Base-by-base conservation (phyloP, 2,113 vertebrate species). In the Pogona vitticeps region DNA sequence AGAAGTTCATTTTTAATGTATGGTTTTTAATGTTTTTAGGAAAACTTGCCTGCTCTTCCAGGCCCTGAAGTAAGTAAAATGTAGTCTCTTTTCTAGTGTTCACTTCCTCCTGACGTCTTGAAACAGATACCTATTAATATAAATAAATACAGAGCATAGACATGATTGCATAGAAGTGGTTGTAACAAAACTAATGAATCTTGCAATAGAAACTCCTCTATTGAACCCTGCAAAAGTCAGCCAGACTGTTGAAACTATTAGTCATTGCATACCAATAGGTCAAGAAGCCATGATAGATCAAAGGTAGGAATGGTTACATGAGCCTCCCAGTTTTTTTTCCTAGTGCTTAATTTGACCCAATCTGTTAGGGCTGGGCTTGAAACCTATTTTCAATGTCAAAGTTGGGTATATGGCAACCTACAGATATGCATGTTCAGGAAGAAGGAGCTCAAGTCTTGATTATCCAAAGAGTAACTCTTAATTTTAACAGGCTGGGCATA, bases 31-130 rank as follows among this genome's bases (percentile, higher is more conserved):
- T 56, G 0, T 80, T 85, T 81, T 81, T 90, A 96, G 96, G 89
- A 68, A 28, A 86, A 85, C 0, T 21, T 90, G 15, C 14, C 70
- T 1, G 31, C 84, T 1, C 38, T 92, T 17, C 92, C 92, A 0
- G 95, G 94, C n/a, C 91, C 83, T 0, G 93, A 96, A 95, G 96
- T 96, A 93, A 1, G 92, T 88, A 65, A 58, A 75, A 0, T 1
- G 38, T n/a, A 1, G 12, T n/a, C 63, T 58, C 3, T 9, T 2
- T 3, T 42, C 31, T 82, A 3, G 59, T 80, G n/a, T 1, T 36
- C 31, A 36, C 1, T 56, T 82, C 28, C 52, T 23, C 31, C 65
- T 68, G 21, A 26, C 21, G 1, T 73, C 36, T 73, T 3, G 71
- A 21, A 73, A 73, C 23, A 1, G 28, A 68, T 68, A 1, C 13